A percentile compares a stretch with the other conserved stretches of the same genome.
phyloP scores from a whole-genome alignment of 2,888 invertebrate species.

The Tenthredo amoena region DNA sequence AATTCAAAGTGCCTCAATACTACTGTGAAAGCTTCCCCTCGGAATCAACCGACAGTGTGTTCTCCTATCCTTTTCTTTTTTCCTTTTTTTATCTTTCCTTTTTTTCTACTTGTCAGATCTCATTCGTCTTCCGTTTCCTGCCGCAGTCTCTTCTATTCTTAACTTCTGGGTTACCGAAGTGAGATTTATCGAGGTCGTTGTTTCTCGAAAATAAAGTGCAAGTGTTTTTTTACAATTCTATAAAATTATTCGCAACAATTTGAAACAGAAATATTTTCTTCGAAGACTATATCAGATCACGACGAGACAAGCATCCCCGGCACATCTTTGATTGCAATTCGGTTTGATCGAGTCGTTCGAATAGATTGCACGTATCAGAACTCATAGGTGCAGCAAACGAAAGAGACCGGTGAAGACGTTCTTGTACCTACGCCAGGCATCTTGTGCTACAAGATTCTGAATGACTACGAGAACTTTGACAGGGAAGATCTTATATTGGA shows the following conservation, averaged over 20 bases:
- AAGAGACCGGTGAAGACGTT: not conserved
- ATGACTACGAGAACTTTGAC: not conserved
- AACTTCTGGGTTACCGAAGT: constrained; percentile 10
- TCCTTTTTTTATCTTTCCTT: not conserved
- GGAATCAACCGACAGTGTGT: constrained; percentile 43
- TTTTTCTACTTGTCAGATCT: constrained; percentile 36
- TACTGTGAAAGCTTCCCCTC: constrained; percentile 46
- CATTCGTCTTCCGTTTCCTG: constrained; percentile 22
- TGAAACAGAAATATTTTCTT: not conserved
- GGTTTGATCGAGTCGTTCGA: constrained; percentile 6
- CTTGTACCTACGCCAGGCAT: constrained; percentile 3
- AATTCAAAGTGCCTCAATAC: constrained; percentile 50
- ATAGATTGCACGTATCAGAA: constrained; percentile 9
- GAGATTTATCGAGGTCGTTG: constrained; percentile 1
- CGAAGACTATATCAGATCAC: not conserved
- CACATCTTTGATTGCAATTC: not conserved
- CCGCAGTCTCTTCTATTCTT: not conserved
- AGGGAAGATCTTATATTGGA: not conserved
- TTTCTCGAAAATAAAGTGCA: not conserved
- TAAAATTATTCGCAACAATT: not conserved
- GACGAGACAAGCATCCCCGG: not conserved
- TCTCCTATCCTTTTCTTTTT: constrained; percentile 24
- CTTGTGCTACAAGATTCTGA: not conserved
- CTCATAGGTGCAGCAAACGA: not conserved
- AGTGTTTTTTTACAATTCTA: not conserved